Evolutionary conservation across 1,140 invertebrate genomes (phyloP).

Genomic region (Calosoma granatense): DNA sequence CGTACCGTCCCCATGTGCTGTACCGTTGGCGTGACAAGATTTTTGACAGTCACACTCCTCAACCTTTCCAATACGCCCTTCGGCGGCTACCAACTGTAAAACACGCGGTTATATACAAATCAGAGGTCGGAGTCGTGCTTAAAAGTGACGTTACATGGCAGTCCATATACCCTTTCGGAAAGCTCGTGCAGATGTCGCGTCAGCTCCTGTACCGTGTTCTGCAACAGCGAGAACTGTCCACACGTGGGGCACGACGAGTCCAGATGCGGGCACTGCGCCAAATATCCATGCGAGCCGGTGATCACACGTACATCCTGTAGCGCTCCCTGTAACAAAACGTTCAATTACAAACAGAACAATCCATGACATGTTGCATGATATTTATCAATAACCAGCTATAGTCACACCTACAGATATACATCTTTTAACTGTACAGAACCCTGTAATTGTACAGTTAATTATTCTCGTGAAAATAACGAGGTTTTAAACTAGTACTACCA

Average conservation of each 20-base stretch:
- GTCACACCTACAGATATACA: neutral
- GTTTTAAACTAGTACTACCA: no score
- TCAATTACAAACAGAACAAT: neutral
- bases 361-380: no score
- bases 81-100: slow-evolving; percentile 63
- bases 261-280: slow-evolving; percentile 74
- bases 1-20: slow-evolving; percentile 67
- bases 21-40: slow-evolving; percentile 71
- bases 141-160: slow-evolving; percentile 33
- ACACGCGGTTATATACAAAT: slow-evolving; percentile 32
- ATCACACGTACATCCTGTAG: slow-evolving; percentile 81
- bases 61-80: slow-evolving; percentile 60
- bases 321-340: slow-evolving; percentile 54
- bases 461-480: no score
- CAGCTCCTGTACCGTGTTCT: slow-evolving; percentile 59
- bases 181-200: slow-evolving; percentile 55
- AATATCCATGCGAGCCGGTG: slow-evolving; percentile 72
- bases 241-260: slow-evolving; percentile 83
- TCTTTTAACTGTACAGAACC: neutral
- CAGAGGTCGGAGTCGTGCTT: slow-evolving; percentile 19
- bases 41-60: slow-evolving; percentile 86
- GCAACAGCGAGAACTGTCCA: slow-evolving; percentile 73
- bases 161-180: slow-evolving; percentile 52
- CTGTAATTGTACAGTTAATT: no score
- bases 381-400: no score